Evolutionary conservation across 2,113 vertebrate species (phyloP).

Genomic region (Pipa parva): DNA sequence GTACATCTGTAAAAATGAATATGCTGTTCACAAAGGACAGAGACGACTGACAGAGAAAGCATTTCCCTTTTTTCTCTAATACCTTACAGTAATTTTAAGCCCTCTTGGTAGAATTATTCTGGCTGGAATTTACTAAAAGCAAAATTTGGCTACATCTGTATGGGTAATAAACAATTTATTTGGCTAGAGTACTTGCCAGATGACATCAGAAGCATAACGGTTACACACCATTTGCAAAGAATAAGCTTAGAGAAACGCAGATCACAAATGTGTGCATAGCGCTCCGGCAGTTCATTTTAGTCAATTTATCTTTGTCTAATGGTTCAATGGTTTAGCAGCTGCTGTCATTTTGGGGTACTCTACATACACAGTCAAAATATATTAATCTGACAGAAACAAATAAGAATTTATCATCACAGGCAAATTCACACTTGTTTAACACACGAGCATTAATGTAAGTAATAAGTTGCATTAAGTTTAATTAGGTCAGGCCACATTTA

Average conservation of each 20-base stretch:
- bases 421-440: too few species aligned
- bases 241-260: conserved; percentile 11
- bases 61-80: neutral
- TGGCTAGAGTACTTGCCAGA: conserved; percentile 18
- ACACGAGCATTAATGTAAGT: too few species aligned
- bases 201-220: conserved; percentile 34
- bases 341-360: conserved; percentile 12
- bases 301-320: conserved; percentile 33
- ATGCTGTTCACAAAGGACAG: too few species aligned
- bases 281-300: conserved; percentile 16
- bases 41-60: too few species aligned
- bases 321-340: conserved; percentile 34
- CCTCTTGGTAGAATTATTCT: neutral
- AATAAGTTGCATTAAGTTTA: too few species aligned
- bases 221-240: conserved; percentile 39
- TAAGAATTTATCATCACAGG: too few species aligned
- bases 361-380: conserved; percentile 8
- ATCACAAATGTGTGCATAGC: conserved; percentile 13
- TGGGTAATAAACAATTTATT: conserved; percentile 32
- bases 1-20: too few species aligned
- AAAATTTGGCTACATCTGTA: conserved; percentile 19
- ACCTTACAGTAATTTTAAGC: neutral
- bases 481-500: too few species aligned
- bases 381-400: conserved; percentile 14
- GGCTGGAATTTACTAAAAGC: neutral